These are phyloP conservation scores for Tachina lurida DNA, from an alignment of 2,888 invertebrate genomes.

Conservation along the genomic window DNA sequence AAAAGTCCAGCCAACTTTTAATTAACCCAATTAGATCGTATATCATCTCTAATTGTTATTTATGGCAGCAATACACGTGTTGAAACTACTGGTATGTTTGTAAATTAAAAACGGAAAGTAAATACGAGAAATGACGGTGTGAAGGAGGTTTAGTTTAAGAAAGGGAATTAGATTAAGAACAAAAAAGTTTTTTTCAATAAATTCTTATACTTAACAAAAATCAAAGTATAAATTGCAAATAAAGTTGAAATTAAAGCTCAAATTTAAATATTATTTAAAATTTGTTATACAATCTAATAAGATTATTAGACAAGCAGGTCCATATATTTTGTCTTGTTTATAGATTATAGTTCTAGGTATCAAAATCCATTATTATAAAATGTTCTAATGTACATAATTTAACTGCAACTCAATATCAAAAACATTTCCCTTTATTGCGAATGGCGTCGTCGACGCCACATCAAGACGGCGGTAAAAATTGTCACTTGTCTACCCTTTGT, in stretches of 20 bases:
- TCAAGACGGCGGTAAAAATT: too few species aligned
- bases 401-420: too few species aligned
- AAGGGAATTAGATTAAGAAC: neutral
- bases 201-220: neutral
- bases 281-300: too few species aligned
- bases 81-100: neutral
- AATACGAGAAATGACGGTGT: neutral
- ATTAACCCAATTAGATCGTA: conserved; percentile 66
- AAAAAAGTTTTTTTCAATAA: neutral
- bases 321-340: too few species aligned
- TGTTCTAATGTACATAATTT: too few species aligned
- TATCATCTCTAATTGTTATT: conserved; percentile 68
- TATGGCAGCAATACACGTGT: conserved; percentile 54
- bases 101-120: neutral
- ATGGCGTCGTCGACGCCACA: too few species aligned
- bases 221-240: neutral
- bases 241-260: neutral
- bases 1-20: conserved; percentile 65
- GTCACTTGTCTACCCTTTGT: too few species aligned
- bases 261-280: too few species aligned
- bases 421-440: too few species aligned
- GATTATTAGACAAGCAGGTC: too few species aligned
- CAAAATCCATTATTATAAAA: too few species aligned
- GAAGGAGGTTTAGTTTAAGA: neutral
- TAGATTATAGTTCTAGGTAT: too few species aligned